These are phyloP conservation scores for Portevinia maculata DNA, from an alignment of 2,888 invertebrate species.

Conservation along the genomic window DNA sequence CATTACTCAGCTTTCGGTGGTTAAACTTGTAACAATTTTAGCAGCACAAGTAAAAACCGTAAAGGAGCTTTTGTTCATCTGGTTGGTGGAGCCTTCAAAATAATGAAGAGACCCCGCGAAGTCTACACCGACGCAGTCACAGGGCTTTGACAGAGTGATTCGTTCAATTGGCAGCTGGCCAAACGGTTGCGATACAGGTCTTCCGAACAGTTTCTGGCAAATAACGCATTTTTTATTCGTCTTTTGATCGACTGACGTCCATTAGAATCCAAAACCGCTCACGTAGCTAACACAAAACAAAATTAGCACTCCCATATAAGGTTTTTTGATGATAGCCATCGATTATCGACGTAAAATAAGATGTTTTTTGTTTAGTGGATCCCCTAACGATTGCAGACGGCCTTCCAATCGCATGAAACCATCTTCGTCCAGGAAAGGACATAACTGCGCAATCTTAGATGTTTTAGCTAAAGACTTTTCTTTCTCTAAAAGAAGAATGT, in stretches of 20 bases:
- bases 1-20: conserved; percentile 21
- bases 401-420: conserved; percentile 19
- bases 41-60: conserved; percentile 40
- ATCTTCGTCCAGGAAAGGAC: conserved; percentile 27
- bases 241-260: conserved; percentile 11
- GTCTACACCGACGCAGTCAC: conserved; percentile 30
- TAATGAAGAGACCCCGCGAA: conserved; percentile 37
- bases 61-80: conserved; percentile 25
- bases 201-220: conserved; percentile 18
- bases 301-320: conserved; percentile 18
- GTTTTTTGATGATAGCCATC: conserved; percentile 27
- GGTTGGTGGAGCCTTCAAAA: conserved; percentile 10
- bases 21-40: too few species aligned
- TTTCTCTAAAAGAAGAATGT: conserved; percentile 37
- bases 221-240: conserved; percentile 15
- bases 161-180: conserved; percentile 11
- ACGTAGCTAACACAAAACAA: background rate
- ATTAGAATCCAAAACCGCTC: conserved; percentile 22
- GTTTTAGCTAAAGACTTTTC: background rate
- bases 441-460: conserved; percentile 21
- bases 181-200: conserved; percentile 16
- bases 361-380: background rate
- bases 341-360: too few species aligned
- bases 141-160: conserved; percentile 25
- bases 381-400: conserved; percentile 11